Percentiles rank a stretch among this genome's conserved stretches.
Evolutionary conservation across 2,113 vertebrate species (phyloP).

Genomic region (Cynoglossus semilaevis): DNA sequence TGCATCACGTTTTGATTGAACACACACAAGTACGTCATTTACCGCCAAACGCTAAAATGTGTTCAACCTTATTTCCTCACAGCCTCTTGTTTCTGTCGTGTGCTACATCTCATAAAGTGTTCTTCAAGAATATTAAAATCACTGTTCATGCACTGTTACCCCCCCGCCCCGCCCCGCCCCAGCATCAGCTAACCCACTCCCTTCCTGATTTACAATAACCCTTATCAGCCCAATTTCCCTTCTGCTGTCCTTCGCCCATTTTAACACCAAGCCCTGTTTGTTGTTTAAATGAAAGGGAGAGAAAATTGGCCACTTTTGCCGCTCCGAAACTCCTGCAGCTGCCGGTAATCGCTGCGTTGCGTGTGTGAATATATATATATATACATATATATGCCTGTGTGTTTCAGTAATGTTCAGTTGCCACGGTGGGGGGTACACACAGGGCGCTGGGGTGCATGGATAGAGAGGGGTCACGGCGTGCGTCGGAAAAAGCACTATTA

Average conservation of each 20-base stretch:
- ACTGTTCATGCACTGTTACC: conserved; percentile 36
- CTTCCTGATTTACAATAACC: conserved; percentile 61
- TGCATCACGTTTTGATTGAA: too few species aligned
- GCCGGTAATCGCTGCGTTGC: conserved; percentile 67
- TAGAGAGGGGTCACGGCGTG: conserved; percentile 67
- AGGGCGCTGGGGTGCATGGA: conserved; percentile 39
- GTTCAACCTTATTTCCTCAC: conserved; percentile 13
- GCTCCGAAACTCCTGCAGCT: conserved; percentile 78
- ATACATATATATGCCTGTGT: conserved; percentile 27
- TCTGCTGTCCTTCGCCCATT: conserved; percentile 57
- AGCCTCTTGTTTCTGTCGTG: background rate
- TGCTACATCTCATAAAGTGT: conserved; percentile 27
- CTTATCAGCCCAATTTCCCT: conserved; percentile 69
- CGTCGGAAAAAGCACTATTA: conserved; percentile 75
- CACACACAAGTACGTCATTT: too few species aligned
- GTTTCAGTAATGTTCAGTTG: conserved; percentile 65
- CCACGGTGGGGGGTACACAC: conserved; percentile 55
- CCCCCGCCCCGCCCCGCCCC: conserved; percentile 1
- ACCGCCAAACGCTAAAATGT: background rate
- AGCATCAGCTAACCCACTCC: conserved; percentile 47
- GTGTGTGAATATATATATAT: conserved; percentile 38
- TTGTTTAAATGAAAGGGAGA: conserved; percentile 79
- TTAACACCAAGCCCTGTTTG: conserved; percentile 76
- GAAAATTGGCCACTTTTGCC: conserved; percentile 82
- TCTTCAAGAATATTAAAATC: conserved; percentile 57